Percentiles rank a stretch among this genome's conserved stretches.
Conservation (phyloP, 1,140 invertebrate genomes). For the Neomicropteryx cornuta region DNA sequence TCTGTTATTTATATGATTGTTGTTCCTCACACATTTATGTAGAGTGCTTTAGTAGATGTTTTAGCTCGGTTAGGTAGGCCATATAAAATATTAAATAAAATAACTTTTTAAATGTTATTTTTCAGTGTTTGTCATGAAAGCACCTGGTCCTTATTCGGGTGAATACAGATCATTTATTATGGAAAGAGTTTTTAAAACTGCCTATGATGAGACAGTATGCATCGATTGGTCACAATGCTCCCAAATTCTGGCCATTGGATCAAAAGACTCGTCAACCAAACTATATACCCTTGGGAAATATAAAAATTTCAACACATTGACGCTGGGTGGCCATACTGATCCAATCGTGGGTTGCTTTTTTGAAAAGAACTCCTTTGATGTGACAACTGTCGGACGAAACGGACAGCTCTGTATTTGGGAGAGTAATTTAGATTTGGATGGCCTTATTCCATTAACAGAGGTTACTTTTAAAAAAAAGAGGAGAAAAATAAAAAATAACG, state of each 20-base stretch:
- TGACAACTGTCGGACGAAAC: slow-evolving; percentile 63
- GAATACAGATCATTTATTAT: slow-evolving; percentile 84
- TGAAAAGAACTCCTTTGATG: slow-evolving; percentile 72
- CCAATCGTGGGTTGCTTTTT: slow-evolving; percentile 78
- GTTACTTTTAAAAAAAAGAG: slow-evolving; percentile 35
- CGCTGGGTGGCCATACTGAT: slow-evolving; percentile 73
- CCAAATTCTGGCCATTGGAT: slow-evolving; percentile 71
- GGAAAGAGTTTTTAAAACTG: slow-evolving; percentile 68
- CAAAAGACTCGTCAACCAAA: slow-evolving; percentile 76
- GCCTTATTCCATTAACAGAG: slow-evolving; percentile 40
- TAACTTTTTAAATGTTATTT: slow-evolving; percentile 13
- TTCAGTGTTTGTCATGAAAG: slow-evolving; percentile 76
- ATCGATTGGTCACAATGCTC: slow-evolving; percentile 90
- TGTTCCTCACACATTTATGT: neutral
- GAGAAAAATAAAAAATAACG: slow-evolving; percentile 24
- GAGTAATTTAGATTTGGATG: slow-evolving; percentile 59
- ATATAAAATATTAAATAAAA: neutral
- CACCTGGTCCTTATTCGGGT: slow-evolving; percentile 66
- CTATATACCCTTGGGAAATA: slow-evolving; percentile 67
- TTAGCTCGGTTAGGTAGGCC: neutral
- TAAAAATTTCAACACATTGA: slow-evolving; percentile 59
- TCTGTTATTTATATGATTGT: neutral
- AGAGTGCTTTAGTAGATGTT: neutral
- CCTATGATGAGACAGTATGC: slow-evolving; percentile 71
- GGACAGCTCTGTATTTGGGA: slow-evolving; percentile 79